These are phyloP conservation scores for Marisa cornuarietis DNA, from an alignment of 1,140 invertebrate species.

Conservation along the genomic window DNA sequence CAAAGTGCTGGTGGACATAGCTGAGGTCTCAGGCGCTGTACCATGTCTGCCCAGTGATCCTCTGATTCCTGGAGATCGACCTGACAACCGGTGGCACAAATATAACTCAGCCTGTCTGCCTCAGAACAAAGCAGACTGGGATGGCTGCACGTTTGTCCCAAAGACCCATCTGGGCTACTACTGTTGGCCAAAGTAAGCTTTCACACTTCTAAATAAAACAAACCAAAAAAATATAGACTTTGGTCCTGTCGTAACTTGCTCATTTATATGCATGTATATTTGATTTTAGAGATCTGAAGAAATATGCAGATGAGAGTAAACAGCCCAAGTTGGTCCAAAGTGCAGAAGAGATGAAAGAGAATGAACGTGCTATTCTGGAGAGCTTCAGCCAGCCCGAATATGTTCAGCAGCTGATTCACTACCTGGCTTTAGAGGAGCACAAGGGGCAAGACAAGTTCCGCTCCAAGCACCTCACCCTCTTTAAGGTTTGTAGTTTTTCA, in stretches of 20 bases:
- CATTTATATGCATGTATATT: too few relatives aligned
- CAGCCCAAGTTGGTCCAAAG: conserved; percentile 72
- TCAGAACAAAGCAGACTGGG: conserved; percentile 77
- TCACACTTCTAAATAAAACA: conserved; percentile 5
- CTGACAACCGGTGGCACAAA: conserved; percentile 80
- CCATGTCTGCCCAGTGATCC: conserved; percentile 24
- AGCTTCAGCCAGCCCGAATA: conserved; percentile 78
- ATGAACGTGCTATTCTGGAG: conserved; percentile 74
- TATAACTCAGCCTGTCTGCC: conserved; percentile 74
- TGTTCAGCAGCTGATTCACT: conserved; percentile 78
- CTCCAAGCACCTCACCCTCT: conserved; percentile 74
- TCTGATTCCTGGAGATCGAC: conserved; percentile 68
- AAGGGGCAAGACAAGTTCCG: conserved; percentile 86
- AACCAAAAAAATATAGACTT: background rate
- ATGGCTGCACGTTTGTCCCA: conserved; percentile 75
- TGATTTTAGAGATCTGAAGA: conserved; percentile 42
- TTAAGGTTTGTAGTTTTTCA: conserved; percentile 68
- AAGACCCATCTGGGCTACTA: conserved; percentile 81
- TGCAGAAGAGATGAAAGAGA: conserved; percentile 59
- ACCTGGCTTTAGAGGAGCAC: conserved; percentile 85
- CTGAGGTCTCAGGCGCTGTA: conserved; percentile 40
- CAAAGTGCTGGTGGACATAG: conserved; percentile 71
- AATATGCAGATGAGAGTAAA: conserved; percentile 70
- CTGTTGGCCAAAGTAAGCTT: conserved; percentile 78
- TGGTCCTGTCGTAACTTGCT: too few relatives aligned